Base-by-base conservation (phyloP, 2,888 invertebrate genomes). In the Drosophila mettleri region DNA sequence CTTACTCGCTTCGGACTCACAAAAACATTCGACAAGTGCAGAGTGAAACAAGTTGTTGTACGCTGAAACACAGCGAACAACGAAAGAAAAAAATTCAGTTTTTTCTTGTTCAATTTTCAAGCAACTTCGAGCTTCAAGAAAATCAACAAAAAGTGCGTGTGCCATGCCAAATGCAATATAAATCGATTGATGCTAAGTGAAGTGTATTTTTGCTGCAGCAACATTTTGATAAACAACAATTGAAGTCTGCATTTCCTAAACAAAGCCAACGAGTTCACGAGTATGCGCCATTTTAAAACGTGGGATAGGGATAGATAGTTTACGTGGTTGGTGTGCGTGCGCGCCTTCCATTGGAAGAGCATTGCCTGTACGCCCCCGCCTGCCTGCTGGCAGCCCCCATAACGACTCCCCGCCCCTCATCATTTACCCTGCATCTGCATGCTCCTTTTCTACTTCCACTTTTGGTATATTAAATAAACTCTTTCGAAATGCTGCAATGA, bases 1-100 rank as follows among this genome's bases (percentile, higher is more conserved):
- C 14, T 31, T 48, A 20, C 54, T 63, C 57, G 61, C 45, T 80
- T 70, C 80, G 74, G 73, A 86, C 74, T 84, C 86, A 84, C 81
- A 86, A 84, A 88, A 88, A 88, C 85, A 86, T 86, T 86, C 85
- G 85, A 86, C 85, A 86, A 86, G 85, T 86, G 85, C 88, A 84
- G 88, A 84, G 88, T 88, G 83, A 84, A 80, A 84, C 83, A 84
- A 84, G 83, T 86, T 86, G 85, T 86, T 86, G 85, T 86, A 45
- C 86, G 89, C 85, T 86, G 81, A 86, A 73, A 70, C 81, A 78
- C 81, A 79, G 78, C 78, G 80, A 85, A 65, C 88, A 83, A 77
- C 83, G 88, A 48, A 67, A 48, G 59, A 59, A 67, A 27, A 39
- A 43, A 43, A 8, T 18, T 10, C 10, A 27, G 5, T 27, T 45